Percentiles rank a stretch among this genome's conserved stretches.
Evolutionary conservation across 2,113 vertebrate genomes (phyloP).

Genomic region (Ptychochromis oligacanthus): DNA sequence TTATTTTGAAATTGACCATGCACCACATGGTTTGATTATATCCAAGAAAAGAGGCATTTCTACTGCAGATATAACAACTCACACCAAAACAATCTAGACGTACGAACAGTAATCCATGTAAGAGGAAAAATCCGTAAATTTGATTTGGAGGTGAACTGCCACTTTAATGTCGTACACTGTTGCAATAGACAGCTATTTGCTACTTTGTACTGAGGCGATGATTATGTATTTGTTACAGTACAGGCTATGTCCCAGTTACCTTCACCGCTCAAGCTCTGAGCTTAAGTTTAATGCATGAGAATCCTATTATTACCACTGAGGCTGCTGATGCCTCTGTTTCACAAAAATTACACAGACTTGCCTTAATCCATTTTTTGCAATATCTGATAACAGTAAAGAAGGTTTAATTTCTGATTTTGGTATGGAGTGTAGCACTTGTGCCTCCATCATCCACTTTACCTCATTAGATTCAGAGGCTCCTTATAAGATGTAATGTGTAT

Average conservation of each 20-base stretch:
- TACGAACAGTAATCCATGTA: background rate
- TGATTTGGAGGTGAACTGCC: background rate
- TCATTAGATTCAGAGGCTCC: background rate
- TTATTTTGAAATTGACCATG: too few relatives aligned
- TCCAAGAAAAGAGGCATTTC: too few relatives aligned
- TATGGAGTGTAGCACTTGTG: background rate
- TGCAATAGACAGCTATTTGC: background rate
- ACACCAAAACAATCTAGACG: background rate
- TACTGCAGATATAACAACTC: background rate
- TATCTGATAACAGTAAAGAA: background rate
- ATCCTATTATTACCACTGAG: too few relatives aligned
- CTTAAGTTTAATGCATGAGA: too few relatives aligned
- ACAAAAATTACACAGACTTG: background rate
- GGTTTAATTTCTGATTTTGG: background rate
- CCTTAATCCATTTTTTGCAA: background rate
- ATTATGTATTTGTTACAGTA: background rate
- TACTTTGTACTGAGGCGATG: too few relatives aligned
- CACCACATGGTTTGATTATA: too few relatives aligned
- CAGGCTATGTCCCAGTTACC: background rate
- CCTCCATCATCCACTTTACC: background rate
- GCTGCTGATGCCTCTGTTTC: too few relatives aligned
- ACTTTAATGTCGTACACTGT: background rate
- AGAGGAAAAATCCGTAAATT: background rate
- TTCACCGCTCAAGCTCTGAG: too few relatives aligned
- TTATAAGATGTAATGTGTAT: background rate